phyloP scores from a whole-genome alignment of 92 coral and sea anemone genomes.

The Umimayanthus kanabou region DNA sequence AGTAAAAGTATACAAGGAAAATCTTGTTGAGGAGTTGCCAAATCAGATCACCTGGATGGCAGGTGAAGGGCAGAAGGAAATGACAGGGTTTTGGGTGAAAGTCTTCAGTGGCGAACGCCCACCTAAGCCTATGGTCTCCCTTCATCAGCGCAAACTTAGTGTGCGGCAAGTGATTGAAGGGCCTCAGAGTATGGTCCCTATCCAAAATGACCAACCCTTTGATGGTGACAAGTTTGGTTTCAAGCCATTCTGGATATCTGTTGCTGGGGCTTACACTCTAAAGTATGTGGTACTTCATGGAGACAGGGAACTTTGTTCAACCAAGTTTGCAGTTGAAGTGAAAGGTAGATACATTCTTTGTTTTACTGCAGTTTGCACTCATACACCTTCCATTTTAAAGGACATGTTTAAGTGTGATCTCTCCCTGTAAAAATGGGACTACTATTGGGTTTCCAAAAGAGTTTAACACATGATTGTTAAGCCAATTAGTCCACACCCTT shows the following conservation, averaged over 20 bases:
- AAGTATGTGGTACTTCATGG: conserved; percentile 68
- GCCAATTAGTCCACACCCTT: too few relatives aligned
- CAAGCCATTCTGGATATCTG: conserved; percentile 74
- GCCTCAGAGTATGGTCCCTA: conserved; percentile 68
- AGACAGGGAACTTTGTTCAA: conserved; percentile 70
- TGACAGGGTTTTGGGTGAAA: conserved; percentile 81
- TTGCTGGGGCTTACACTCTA: conserved; percentile 62
- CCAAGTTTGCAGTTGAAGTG: conserved; percentile 67
- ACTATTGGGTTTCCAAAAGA: too few relatives aligned
- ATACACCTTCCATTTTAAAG: background rate
- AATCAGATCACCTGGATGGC: conserved; percentile 70
- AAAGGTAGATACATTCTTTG: conserved; percentile 39
- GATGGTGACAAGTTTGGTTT: conserved; percentile 85
- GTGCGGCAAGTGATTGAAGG: conserved; percentile 75
- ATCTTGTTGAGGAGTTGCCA: conserved; percentile 49
- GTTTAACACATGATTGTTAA: too few relatives aligned
- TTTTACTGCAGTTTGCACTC: background rate
- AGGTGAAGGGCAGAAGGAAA: conserved; percentile 68
- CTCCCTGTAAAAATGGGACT: too few relatives aligned
- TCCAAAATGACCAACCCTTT: conserved; percentile 75
- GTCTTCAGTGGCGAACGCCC: conserved; percentile 81
- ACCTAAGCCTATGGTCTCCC: conserved; percentile 58
- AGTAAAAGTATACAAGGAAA: conserved; percentile 68
- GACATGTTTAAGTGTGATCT: too few relatives aligned
- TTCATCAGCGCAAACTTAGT: conserved; percentile 74